Base-by-base conservation (phyloP, 2,113 vertebrate species). In the Oreocharis arfaki region DNA sequence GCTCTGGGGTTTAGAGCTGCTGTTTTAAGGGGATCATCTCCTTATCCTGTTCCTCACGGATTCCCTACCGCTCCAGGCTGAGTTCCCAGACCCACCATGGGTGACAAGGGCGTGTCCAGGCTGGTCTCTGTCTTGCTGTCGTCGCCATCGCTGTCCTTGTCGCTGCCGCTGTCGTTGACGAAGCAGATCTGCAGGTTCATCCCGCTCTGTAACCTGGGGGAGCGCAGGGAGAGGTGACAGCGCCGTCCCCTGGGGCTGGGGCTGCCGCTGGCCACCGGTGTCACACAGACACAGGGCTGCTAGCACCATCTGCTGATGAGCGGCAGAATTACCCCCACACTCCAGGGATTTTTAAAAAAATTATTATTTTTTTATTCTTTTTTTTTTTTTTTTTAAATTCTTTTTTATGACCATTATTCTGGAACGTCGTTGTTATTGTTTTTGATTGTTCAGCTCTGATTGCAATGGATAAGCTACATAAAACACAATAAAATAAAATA, bases 151-250 rank as follows among this genome's bases (percentile, higher is more conserved):
- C 99, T 99, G 98, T 99, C 99, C 97, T 99, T 99, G 96, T 99
- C 99, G 5, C 99, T 99, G 96, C 99, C 98, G 0, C 99, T 99
- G 98, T 99, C 99, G 5, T 99, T 99, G 71, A 99, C 99, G 21
- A 99, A 99, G 96, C 99, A 99, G 84, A 99, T 99, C 97, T 99
- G 99, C 84, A 99, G 98, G 97, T 99, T 99, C 99, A 99, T 99
- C 96, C 99, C 99, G 10, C 99, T 99, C 97, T 99, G 99, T 35
- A 99, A 95, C 83, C 99, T 99, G 97, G 3, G 35, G 41, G 47
- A 53, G 87, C 33, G 64, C 49, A 39, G 46, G 22, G 7, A 84
- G 32, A 35, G 67, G 50, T 84, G 50, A 44, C 50, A 27, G 12
- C 0, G 6, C 33, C 3, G n/a, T 5, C n/a, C 57, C 23, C 39